Base-by-base conservation (phyloP, 2,888 invertebrate species). In the Incurvaria masculella region DNA sequence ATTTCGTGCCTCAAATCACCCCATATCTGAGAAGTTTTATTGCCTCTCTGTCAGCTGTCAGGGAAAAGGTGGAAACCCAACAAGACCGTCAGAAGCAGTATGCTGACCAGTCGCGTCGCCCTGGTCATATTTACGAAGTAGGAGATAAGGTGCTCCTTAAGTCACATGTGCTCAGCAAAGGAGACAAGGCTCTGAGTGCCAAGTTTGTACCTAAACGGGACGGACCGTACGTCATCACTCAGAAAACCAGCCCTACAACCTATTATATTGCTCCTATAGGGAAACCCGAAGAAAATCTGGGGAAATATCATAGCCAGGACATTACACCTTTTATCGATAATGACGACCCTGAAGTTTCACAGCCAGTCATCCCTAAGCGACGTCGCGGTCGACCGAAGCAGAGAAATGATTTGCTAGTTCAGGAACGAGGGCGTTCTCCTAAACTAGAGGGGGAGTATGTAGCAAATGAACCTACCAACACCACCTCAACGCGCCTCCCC, bases 161-260 rank as follows among this genome's bases (percentile, higher is more conserved):
- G 3, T 55, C 52, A 2, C 59, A 59, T 39, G 40, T 52, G 4
- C 48, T 58, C 2, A 62, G 61, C 45, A 50, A 56, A 23, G 50
- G 55, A 11, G 21, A 48, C 5, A 52, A 51, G 19, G 49, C 47
- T 14, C 46, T 51, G 50, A 54, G 56, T 18, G 51, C 58, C 4
- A 64, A 64, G 45, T 58, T 63, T 46, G 54, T 54, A 14, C 60
- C 62, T 4, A 53, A 58, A 45, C 48, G 61, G 5, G 61, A 61
- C 54, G 61, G 61, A n/a, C 61, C 60, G 1, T 62, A 62, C 27
- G n/a, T 54, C 3, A 53, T 58, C n/a, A 46, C 55, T 21, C 43
- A 50, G 16, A 49, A 11, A 16, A 10, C 10, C 10, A 23, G 23
- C 10, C 23, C 23, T 23, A 23, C 23, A 10, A 23, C 23, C 23